These are phyloP conservation scores for Agriopis leucophaearia DNA, from an alignment of 2,888 invertebrate species.

Conservation along the genomic window DNA sequence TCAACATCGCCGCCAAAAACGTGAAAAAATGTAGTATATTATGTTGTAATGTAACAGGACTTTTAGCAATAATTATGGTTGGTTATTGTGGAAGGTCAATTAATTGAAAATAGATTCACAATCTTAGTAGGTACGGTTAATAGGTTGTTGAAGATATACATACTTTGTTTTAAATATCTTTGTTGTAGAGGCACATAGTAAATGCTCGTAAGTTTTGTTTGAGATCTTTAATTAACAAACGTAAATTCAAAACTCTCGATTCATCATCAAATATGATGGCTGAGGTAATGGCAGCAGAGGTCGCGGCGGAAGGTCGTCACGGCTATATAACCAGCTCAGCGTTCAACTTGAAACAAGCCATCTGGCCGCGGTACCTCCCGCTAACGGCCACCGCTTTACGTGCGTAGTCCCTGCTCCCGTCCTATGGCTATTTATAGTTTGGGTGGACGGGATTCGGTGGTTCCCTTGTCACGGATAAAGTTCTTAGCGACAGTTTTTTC, in stretches of 20 bases:
- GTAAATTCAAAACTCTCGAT: neutral
- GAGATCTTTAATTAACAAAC: no score
- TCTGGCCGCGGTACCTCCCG: neutral
- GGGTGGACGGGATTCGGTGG: neutral
- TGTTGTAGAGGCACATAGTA: no score
- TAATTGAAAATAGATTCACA: no score
- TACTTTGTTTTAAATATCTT: no score
- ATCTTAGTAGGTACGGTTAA: no score
- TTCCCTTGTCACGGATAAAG: constrained; percentile 1
- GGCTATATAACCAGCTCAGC: neutral
- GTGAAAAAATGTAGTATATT: no score
- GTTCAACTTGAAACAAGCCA: neutral
- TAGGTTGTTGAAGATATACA: no score
- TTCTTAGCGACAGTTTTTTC: neutral
- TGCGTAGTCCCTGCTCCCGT: constrained; percentile 2
- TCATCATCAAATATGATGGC: neutral
- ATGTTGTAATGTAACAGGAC: no score
- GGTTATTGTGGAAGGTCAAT: no score
- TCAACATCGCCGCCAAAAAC: no score
- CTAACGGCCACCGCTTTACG: constrained; percentile 8
- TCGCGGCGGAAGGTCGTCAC: constrained; percentile 10
- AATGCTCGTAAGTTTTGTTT: no score
- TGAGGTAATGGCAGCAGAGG: neutral
- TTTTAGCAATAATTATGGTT: no score
- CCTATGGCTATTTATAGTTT: constrained; percentile 21